These are phyloP conservation scores for Gallinago stenura DNA, from an alignment of 2,797 vertebrate species.

Conservation along the genomic window DNA sequence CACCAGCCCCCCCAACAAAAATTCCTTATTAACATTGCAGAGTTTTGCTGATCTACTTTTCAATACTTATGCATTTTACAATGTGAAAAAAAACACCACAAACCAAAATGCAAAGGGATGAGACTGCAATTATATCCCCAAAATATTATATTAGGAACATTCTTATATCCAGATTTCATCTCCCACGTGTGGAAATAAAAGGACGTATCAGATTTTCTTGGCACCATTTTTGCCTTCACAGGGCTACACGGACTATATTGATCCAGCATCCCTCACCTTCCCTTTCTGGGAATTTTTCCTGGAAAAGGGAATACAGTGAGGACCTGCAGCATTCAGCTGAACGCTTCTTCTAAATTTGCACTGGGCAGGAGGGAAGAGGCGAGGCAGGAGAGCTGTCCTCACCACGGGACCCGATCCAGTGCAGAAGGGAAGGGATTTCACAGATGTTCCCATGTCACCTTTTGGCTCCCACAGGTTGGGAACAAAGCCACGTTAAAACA, in stretches of 20 bases:
- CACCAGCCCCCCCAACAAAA: background rate
- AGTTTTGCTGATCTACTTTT: background rate
- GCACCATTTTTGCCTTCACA: background rate
- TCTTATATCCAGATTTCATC: background rate
- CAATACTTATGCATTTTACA: background rate
- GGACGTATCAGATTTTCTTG: background rate
- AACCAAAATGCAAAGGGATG: background rate
- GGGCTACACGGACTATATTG: background rate
- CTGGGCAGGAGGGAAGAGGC: background rate
- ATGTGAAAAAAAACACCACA: background rate
- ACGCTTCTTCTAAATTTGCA: background rate
- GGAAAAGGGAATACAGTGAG: background rate
- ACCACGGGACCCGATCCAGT: rapidly evolving
- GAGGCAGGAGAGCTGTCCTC: background rate
- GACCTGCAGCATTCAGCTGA: background rate
- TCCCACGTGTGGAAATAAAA: background rate
- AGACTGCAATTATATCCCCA: background rate
- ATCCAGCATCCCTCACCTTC: background rate
- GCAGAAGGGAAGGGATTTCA: background rate
- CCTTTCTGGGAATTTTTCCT: background rate
- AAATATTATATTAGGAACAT: background rate
- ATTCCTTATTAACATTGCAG: background rate
- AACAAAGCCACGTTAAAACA: background rate
- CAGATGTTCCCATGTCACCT: background rate
- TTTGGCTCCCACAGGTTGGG: background rate